Percentiles rank a stretch among this genome's conserved stretches.
These are phyloP conservation scores for Campoplex nolae DNA, from an alignment of 2,888 invertebrate genomes.

Conservation along the genomic window DNA sequence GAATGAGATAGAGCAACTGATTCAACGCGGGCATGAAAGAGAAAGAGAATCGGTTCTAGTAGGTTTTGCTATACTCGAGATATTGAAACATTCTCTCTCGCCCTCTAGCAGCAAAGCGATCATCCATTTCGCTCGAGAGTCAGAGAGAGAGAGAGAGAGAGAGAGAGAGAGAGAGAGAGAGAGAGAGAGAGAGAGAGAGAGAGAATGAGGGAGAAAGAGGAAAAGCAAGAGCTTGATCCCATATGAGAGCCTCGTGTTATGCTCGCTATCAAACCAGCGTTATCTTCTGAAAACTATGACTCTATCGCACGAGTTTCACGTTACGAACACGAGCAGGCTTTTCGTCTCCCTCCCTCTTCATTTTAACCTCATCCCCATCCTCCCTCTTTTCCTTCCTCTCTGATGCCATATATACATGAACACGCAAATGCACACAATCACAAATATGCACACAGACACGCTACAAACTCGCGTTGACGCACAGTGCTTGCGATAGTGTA, in stretches of 20 bases:
- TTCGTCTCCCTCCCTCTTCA: not conserved
- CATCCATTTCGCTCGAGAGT: constrained; percentile 40
- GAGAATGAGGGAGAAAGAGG: constrained; percentile 39
- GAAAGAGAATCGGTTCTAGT: constrained; percentile 4
- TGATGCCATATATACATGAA: not conserved
- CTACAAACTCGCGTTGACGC: constrained; percentile 9
- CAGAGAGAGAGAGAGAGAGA: constrained; percentile 28
- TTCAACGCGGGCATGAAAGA: constrained; percentile 14
- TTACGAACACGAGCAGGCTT: constrained; percentile 50
- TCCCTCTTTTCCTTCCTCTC: not conserved
- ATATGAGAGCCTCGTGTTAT: constrained; percentile 64
- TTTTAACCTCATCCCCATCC: not conserved
- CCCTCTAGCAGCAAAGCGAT: constrained; percentile 25
- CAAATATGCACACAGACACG: not conserved
- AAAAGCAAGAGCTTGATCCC: constrained; percentile 59
- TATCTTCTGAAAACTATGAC: constrained; percentile 65
- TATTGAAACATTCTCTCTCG: constrained; percentile 44
- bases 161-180: constrained; percentile 28
- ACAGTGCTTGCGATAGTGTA: constrained; percentile 1
- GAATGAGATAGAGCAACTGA: constrained; percentile 46
- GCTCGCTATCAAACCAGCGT: constrained; percentile 63
- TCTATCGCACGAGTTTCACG: constrained; percentile 63
- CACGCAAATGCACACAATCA: not conserved
- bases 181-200: constrained; percentile 11
- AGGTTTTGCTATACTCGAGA: constrained; percentile 18